Evolutionary conservation across 1,140 invertebrate genomes (phyloP), one percentile per base, ranked within the genome.

Genomic region (Anastatus disparis): DNA sequence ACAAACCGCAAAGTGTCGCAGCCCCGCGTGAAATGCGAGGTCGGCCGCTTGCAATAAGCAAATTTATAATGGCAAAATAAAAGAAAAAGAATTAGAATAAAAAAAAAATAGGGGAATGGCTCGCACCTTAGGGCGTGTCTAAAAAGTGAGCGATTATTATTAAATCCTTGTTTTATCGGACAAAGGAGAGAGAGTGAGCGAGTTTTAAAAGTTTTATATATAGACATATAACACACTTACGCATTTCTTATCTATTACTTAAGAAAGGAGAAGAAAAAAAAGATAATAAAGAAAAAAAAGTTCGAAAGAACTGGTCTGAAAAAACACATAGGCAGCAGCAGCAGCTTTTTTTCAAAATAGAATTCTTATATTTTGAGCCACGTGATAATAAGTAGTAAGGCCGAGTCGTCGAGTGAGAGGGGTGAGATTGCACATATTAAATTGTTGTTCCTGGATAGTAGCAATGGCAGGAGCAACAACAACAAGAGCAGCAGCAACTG

Each of bases 11-110:
- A 48, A 59, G 48, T 24, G 53, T 35, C 27, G 53, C 66, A 29
- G 66, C 66, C 58, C 66, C 66, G 48, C 31, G 66, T 22, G 56
- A 59, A 69, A 53, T 61, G 65, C 55, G 38, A 55, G 38, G 7
- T 38, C 62, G 65, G n/a, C 27, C 7, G 9, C 40, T n/a, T 24
- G 38, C 12, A 52, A n/a, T 10, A 26, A 12, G 20, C 27, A 31
- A 48, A 46, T 59, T 59, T 68, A 58, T 67, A 48, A 38, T 27
- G 13, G 52, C 10, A 17, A 48, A 64, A 64, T n/a, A 66, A 55
- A 66, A 66, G 52, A 15, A n/a, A n/a, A n/a, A n/a, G n/a, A n/a
- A n/a, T n/a, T n/a, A n/a, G n/a, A n/a, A n/a, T n/a, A n/a, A n/a
- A n/a, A n/a, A n/a, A n/a, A n/a, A n/a, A n/a, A n/a, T n/a, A 44